These are phyloP conservation scores for Oreochromis niloticus DNA, from an alignment of 2,113 vertebrate genomes.

Conservation along the genomic window DNA sequence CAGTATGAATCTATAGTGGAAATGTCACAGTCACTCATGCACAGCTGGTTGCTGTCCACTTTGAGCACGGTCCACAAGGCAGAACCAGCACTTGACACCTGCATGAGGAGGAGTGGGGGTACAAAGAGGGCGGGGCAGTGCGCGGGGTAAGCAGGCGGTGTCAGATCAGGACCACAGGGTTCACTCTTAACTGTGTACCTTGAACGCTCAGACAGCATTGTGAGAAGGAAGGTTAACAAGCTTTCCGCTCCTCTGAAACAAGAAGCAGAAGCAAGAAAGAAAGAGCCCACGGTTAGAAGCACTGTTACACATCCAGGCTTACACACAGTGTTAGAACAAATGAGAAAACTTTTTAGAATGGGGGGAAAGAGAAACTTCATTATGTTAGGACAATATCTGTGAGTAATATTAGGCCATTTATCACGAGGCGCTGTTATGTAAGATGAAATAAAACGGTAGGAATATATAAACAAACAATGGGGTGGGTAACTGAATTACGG, in stretches of 20 bases:
- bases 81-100: background rate
- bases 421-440: slow-evolving; percentile 54
- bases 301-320: slow-evolving; percentile 17
- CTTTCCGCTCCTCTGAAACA: slow-evolving; percentile 72
- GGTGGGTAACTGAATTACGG: slow-evolving; percentile 54
- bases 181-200: slow-evolving; percentile 64
- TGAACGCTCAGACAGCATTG: slow-evolving; percentile 69
- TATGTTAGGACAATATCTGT: slow-evolving; percentile 54
- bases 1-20: slow-evolving; percentile 10
- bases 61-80: slow-evolving; percentile 22
- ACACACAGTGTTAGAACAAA: slow-evolving; percentile 31
- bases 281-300: slow-evolving; percentile 41
- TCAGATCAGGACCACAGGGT: slow-evolving; percentile 23
- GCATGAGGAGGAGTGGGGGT: background rate
- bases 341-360: slow-evolving; percentile 26
- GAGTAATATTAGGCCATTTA: slow-evolving; percentile 62
- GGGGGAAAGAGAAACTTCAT: slow-evolving; percentile 48
- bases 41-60: slow-evolving; percentile 32
- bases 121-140: background rate
- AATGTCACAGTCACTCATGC: slow-evolving; percentile 51
- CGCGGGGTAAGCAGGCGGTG: slow-evolving; percentile 8
- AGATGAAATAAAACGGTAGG: slow-evolving; percentile 51
- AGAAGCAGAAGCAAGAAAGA: slow-evolving; percentile 43
- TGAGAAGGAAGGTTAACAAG: slow-evolving; percentile 72
- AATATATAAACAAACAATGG: slow-evolving; percentile 64